A percentile compares a stretch with the other conserved stretches of the same genome.
Conservation (phyloP, 2,888 invertebrate species). For the Nomada ferruginata region DNA sequence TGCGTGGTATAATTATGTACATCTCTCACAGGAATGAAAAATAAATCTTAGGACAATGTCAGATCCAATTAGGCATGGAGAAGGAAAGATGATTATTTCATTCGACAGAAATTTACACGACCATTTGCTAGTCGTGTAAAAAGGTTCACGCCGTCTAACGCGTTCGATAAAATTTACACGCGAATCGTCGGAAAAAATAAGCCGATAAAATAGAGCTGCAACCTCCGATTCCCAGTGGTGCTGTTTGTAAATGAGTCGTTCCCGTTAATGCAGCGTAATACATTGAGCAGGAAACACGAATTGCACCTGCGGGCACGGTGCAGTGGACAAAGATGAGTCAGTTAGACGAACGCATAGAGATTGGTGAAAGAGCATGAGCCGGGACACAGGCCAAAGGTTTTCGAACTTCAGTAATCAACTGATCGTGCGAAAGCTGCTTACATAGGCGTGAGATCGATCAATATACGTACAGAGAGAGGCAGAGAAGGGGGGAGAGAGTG, state of each 20-base stretch:
- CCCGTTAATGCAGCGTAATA: slow-evolving; percentile 65
- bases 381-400: slow-evolving; percentile 37
- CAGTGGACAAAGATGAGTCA: slow-evolving; percentile 53
- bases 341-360: slow-evolving; percentile 42
- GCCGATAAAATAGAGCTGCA: slow-evolving; percentile 7
- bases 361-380: neutral
- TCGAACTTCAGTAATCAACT: slow-evolving; percentile 60
- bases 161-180: slow-evolving; percentile 36
- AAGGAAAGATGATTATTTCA: neutral
- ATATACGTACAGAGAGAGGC: slow-evolving; percentile 29
- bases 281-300: slow-evolving; percentile 58
- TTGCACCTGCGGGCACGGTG: slow-evolving; percentile 62
- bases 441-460: slow-evolving; percentile 48
- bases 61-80: neutral
- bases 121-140: neutral
- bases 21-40: no score
- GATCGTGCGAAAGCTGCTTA: slow-evolving; percentile 59
- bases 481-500: slow-evolving; percentile 33
- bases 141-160: slow-evolving; percentile 1
- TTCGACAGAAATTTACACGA: neutral
- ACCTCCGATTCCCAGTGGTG: slow-evolving; percentile 37
- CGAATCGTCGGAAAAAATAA: slow-evolving; percentile 29
- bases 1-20: no score
- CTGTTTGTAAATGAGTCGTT: slow-evolving; percentile 66
- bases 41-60: no score